Percentiles rank a stretch among this genome's conserved stretches.
Evolutionary conservation across 2,113 vertebrate species (phyloP).

Genomic region (Phoenicopterus ruber): DNA sequence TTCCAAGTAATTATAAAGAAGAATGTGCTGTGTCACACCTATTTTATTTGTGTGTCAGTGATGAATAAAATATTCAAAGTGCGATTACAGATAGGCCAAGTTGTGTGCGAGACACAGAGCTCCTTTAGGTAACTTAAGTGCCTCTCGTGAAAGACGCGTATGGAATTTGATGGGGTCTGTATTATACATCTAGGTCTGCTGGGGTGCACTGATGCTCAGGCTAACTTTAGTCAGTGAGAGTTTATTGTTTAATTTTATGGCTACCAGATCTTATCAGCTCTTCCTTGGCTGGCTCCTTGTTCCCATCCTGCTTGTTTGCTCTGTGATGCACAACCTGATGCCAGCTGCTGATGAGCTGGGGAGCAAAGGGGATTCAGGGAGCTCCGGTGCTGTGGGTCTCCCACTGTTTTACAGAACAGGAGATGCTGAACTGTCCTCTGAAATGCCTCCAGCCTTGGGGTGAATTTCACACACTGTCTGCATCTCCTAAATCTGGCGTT

Average conservation of each 20-base stretch:
- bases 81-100: background rate
- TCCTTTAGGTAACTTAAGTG: background rate
- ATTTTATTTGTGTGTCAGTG: background rate
- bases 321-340: background rate
- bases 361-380: background rate
- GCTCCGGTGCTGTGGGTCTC: background rate
- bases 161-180: background rate
- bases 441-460: background rate
- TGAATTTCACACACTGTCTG: background rate
- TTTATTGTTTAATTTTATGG: background rate
- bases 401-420: background rate
- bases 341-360: background rate
- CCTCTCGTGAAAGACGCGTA: fast-evolving
- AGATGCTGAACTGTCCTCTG: background rate
- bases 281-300: background rate
- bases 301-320: background rate
- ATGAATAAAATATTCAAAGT: background rate
- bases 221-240: background rate
- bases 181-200: background rate
- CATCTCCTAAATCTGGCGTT: background rate
- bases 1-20: constrained; percentile 60
- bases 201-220: background rate
- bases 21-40: background rate
- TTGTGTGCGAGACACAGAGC: background rate
- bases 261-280: background rate